A percentile compares a stretch with the other conserved stretches of the same genome.
phyloP scores from a whole-genome alignment of 2,797 vertebrate species.

The Hyperoplus lanceolatus region DNA sequence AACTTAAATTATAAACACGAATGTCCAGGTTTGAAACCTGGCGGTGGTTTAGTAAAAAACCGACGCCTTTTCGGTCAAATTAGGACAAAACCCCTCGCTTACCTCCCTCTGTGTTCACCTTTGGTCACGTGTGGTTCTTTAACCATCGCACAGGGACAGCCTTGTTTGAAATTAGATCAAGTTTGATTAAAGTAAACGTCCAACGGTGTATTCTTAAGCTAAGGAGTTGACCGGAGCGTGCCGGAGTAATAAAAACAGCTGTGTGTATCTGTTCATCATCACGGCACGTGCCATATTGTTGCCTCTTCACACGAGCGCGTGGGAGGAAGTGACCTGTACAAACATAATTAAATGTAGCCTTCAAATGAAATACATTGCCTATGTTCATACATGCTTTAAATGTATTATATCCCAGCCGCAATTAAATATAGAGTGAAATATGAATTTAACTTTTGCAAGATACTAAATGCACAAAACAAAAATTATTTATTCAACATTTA shows the following conservation, averaged over 20 bases:
- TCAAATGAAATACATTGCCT: neutral
- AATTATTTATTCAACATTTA: neutral
- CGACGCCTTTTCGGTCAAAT: neutral
- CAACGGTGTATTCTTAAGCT: slow-evolving; percentile 60
- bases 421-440: neutral
- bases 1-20: neutral
- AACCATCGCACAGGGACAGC: neutral
- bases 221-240: slow-evolving; percentile 45
- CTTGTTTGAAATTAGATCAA: neutral
- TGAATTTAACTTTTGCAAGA: neutral
- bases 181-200: slow-evolving; percentile 44
- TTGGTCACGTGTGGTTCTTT: neutral
- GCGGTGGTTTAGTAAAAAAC: neutral
- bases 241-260: slow-evolving; percentile 35
- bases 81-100: neutral
- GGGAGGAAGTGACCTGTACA: neutral
- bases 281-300: neutral
- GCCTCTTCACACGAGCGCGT: neutral
- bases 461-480: neutral
- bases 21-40: neutral
- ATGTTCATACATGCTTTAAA: neutral
- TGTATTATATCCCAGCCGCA: neutral
- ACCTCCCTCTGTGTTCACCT: neutral
- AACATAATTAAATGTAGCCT: neutral
- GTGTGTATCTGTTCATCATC: slow-evolving; percentile 19